Base-by-base conservation (phyloP, 2,113 vertebrate species). In the Urocynchramus pylzowi region DNA sequence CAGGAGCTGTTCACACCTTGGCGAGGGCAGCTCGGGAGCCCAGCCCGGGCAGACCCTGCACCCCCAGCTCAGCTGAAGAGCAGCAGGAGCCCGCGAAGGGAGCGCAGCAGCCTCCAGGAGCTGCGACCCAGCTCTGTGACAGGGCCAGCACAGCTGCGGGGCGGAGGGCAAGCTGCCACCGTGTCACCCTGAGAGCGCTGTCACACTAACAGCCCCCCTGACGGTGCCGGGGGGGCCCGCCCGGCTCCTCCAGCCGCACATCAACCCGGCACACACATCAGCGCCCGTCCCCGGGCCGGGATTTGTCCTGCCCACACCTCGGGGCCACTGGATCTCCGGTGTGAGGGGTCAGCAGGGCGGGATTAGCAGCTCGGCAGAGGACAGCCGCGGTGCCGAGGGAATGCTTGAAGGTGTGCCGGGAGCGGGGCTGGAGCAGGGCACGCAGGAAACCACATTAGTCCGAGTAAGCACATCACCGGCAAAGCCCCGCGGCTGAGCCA, bases 271-370 rank as follows among this genome's bases (percentile, higher is more conserved):
- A 41, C 2, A 10, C 7, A 52, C 44, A 30, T 5, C 7, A 60
- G 49, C 1, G 11, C 28, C 7, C 63, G 6, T 7, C 52, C n/a
- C 68, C 3, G 63, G 23, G 22, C 12, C 50, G 21, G 35, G 44
- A 10, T 41, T 27, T 61, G 16, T 7, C 28, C 10, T 4, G 44
- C 6, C 33, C 10, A 28, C 59, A 22, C 11, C 35, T 42, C 53
- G 13, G n/a, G n/a, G n/a, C n/a, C n/a, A n/a, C n/a, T n/a, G n/a
- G n/a, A n/a, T n/a, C n/a, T n/a, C n/a, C n/a, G n/a, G n/a, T n/a
- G n/a, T 3, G 61, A 12, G 73, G 30, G 39, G 1, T 79, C 68
- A 30, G 22, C 50, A 26, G 0, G 2, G 42, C 10, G 6, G 76
- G 28, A 41, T 50, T 3, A 41, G 42, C 71, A 15, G 39, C 8